Conservation (phyloP, 1,140 invertebrate species). For the Drosophila navojoa region DNA sequence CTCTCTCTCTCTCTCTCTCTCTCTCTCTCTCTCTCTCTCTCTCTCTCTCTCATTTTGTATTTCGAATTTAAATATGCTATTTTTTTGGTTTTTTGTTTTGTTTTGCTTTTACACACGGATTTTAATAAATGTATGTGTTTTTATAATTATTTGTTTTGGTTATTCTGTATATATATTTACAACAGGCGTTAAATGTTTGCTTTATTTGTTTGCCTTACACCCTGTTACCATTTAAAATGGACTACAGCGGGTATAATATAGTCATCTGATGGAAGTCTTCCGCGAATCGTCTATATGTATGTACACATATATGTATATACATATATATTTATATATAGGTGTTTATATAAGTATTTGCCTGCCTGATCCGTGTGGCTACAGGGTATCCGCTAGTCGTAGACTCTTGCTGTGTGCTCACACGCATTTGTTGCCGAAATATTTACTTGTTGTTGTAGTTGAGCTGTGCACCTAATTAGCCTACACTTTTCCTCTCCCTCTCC, state of each 20-base stretch:
- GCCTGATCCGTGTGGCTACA: background rate
- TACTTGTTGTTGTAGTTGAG: slow-evolving; percentile 6
- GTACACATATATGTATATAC: slow-evolving; percentile 11
- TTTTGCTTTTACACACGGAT: slow-evolving; percentile 8
- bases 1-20: no score
- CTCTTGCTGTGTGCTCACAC: slow-evolving; percentile 54
- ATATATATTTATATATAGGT: slow-evolving; percentile 11
- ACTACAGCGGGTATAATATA: background rate
- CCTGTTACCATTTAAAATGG: slow-evolving; percentile 5
- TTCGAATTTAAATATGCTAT: slow-evolving; percentile 43
- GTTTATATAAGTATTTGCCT: background rate
- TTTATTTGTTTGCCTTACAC: background rate
- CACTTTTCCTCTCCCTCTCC: background rate
- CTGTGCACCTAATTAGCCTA: slow-evolving; percentile 18
- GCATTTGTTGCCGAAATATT: no score
- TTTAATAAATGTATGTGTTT: slow-evolving; percentile 15
- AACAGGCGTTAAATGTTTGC: background rate
- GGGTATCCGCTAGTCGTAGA: background rate
- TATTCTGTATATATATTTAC: slow-evolving; percentile 4
- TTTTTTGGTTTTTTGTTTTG: slow-evolving; percentile 12
- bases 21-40: no score
- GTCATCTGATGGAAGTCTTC: background rate
- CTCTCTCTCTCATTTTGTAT: slow-evolving; percentile 7
- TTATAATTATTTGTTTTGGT: background rate
- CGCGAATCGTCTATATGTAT: slow-evolving; percentile 1